Percentiles rank a stretch among this genome's conserved stretches.
Evolutionary conservation across 1,140 invertebrate genomes (phyloP).

Genomic region (Tachypleus tridentatus): DNA sequence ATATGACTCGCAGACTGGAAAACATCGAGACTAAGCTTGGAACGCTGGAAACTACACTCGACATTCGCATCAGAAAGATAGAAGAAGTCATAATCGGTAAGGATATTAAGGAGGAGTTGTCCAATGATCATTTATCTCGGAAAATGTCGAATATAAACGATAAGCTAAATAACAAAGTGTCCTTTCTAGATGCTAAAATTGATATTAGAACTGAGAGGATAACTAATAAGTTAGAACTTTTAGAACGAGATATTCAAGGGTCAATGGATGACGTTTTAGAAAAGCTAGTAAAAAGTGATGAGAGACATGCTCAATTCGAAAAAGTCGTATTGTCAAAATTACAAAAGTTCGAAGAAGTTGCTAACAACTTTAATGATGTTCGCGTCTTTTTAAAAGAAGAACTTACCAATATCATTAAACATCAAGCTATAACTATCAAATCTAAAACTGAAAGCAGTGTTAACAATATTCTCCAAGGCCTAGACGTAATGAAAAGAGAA

Average conservation of each 20-base stretch:
- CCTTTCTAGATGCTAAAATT: conserved; percentile 30
- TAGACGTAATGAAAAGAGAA: conserved; percentile 1
- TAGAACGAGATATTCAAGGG: conserved; percentile 16
- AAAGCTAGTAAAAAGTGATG: conserved; percentile 18
- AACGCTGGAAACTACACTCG: conserved; percentile 31
- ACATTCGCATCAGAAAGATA: conserved; percentile 32
- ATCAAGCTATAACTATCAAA: background rate
- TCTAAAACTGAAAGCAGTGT: conserved; percentile 16
- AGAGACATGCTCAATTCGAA: conserved; percentile 12
- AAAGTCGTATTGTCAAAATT: conserved; percentile 2
- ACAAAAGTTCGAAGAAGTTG: too few species aligned
- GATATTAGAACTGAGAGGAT: conserved; percentile 26
- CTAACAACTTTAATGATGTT: too few species aligned
- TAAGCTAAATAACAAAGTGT: conserved; percentile 32
- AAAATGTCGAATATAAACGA: conserved; percentile 35
- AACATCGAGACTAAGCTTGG: conserved; percentile 42
- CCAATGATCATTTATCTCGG: conserved; percentile 30
- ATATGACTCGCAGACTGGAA: conserved; percentile 38
- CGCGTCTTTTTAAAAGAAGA: too few species aligned
- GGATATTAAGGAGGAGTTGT: conserved; percentile 35
- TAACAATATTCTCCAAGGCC: conserved; percentile 20
- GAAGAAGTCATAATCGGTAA: conserved; percentile 29
- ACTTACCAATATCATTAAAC: too few species aligned
- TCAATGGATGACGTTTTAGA: conserved; percentile 18
- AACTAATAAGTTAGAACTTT: conserved; percentile 14